Evolutionary conservation across 2,113 vertebrate species (phyloP), one percentile per base, ranked within the genome.

Genomic region (Erythrocercus mccallii): DNA sequence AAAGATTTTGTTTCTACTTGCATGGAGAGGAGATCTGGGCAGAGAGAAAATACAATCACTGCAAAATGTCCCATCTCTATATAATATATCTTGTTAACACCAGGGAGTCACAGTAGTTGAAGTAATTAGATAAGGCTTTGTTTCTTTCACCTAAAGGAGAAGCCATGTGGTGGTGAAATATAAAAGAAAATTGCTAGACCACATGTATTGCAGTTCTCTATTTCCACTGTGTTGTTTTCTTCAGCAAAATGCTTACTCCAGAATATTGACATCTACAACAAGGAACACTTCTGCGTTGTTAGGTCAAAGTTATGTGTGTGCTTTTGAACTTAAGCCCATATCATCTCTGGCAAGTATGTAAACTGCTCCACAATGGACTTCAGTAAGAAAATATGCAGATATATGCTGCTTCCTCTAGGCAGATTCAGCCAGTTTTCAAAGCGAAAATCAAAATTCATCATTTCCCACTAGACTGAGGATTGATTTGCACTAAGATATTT

Each of bases 121-220:
- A 91, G 44, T 85, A 92, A 96, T 97, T 95, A 97, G 81, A 62
- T 71, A 65, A 89, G 24, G 18, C 54, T 92, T 95, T 92, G 56
- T 81, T 96, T 38, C 62, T 76, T 92, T 81, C 84, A 96, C 95
- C 91, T 94, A 57, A 96, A 92, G 84, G 51, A 94, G 53, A 91
- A 94, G 51, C 53, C 65, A n/a, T 79, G 71, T 69, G 62, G 91
- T 90, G 61, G 47, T 0, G 0, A 96, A 94, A 70, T 70, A 91
- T 6, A 88, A 82, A 81, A 86, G 40, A 51, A 94, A 91, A 88
- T 77, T 86, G 35, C 58, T 53, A 73, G 50, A 61, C 35, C 15
- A 1, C 68, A 58, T 19, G 10, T n/a, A 80, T 31, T 86, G 38
- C 31, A 30, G 21, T n/a, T 66, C 47, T 81, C 23, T 50, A 0